Evolutionary conservation across 2,113 vertebrate species (phyloP).

Genomic region (Esox niger): DNA sequence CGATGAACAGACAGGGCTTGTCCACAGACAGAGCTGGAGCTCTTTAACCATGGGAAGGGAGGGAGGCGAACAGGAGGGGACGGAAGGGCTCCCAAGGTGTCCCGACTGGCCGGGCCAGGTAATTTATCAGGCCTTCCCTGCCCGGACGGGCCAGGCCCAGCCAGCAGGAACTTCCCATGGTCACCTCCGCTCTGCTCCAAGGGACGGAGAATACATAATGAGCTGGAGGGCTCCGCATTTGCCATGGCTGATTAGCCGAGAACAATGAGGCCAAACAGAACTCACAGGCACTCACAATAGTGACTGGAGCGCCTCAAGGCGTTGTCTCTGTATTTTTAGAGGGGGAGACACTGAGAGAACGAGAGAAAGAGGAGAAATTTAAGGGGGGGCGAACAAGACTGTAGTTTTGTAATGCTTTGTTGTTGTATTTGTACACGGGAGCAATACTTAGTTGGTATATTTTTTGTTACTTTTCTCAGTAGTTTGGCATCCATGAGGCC

Average conservation of each 20-base stretch:
- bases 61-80: conserved; percentile 19
- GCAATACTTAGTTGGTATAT: too few species aligned
- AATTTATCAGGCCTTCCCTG: background rate
- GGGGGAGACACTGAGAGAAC: conserved; percentile 48
- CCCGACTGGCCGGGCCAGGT: background rate
- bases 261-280: conserved; percentile 90
- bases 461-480: too few species aligned
- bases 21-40: conserved; percentile 7
- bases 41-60: background rate
- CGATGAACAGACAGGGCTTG: conserved; percentile 44
- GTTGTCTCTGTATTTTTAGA: conserved; percentile 65
- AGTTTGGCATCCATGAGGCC: too few species aligned
- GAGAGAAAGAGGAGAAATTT: conserved; percentile 8
- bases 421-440: too few species aligned
- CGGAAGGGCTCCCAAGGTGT: conserved; percentile 36
- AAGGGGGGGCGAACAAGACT: conserved; percentile 10
- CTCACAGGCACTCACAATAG: conserved; percentile 73
- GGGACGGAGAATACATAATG: conserved; percentile 76
- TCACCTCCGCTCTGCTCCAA: conserved; percentile 68
- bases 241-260: conserved; percentile 84
- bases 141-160: background rate
- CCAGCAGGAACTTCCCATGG: conserved; percentile 81
- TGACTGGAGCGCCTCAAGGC: conserved; percentile 78
- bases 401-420: too few species aligned
- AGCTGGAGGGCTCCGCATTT: conserved; percentile 83